phyloP scores from a whole-genome alignment of 2,113 vertebrate species.

The Phrynocephalus versicolor region DNA sequence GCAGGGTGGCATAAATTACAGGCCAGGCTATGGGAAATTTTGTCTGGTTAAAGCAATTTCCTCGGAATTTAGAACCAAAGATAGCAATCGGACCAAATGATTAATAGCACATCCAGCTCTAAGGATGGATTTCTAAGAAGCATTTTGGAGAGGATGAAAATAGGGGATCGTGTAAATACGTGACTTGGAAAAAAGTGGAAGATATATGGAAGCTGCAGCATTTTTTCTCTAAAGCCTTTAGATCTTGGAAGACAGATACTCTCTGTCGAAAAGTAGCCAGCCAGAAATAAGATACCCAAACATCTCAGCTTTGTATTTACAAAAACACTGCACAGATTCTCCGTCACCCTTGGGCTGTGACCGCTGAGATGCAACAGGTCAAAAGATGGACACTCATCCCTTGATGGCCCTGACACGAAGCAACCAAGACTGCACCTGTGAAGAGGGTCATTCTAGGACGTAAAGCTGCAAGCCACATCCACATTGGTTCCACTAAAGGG shows the following conservation, averaged over 20 bases:
- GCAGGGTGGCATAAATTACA: constrained; percentile 38
- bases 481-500: neutral
- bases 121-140: neutral
- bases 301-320: neutral
- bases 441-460: neutral
- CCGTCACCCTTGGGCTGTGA: no score
- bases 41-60: constrained; percentile 32
- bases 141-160: neutral
- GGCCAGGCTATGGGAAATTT: constrained; percentile 25
- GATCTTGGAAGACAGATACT: neutral
- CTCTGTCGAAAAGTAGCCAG: neutral
- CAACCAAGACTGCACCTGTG: neutral
- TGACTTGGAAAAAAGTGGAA: no score
- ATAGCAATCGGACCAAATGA: neutral
- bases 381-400: neutral
- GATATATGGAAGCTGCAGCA: neutral
- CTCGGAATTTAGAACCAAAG: neutral
- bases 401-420: neutral
- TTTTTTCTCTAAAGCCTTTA: neutral
- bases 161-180: neutral
- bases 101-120: neutral
- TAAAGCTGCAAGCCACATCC: no score
- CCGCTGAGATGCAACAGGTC: neutral
- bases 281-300: neutral
- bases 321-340: neutral